phyloP scores from a whole-genome alignment of 2,113 vertebrate species.

The Pholis gunnellus region DNA sequence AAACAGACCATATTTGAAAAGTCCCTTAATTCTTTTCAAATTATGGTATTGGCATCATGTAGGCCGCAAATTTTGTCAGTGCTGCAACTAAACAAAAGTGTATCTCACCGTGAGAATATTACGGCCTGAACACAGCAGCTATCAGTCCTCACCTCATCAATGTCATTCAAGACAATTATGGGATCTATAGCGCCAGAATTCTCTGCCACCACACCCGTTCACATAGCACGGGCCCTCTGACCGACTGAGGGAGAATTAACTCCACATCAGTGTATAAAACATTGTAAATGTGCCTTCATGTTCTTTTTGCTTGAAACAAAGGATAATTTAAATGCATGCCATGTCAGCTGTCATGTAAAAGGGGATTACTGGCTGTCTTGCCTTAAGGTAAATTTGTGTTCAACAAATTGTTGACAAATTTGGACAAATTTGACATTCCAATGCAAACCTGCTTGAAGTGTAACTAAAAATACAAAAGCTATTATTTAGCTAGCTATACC shows the following conservation, averaged over 20 bases:
- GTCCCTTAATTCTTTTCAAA: conserved; percentile 42
- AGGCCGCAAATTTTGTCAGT: conserved; percentile 13
- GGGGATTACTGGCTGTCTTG: conserved; percentile 14
- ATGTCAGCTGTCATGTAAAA: not conserved
- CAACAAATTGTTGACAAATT: conserved; percentile 17
- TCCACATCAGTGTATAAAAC: conserved; percentile 23
- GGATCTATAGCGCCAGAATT: conserved; percentile 56
- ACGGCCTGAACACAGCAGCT: conserved; percentile 33
- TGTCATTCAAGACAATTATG: conserved; percentile 64
- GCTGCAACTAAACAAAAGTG: conserved; percentile 1
- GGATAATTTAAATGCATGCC: not conserved
- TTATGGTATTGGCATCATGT: conserved; percentile 13
- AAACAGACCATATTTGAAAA: conserved; percentile 41
- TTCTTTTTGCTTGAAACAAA: not conserved
- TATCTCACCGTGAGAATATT: conserved; percentile 50
- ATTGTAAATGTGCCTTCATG: not conserved
- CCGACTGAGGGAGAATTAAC: conserved; percentile 24
- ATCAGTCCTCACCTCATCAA: conserved; percentile 69
- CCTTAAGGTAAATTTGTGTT: conserved; percentile 7
- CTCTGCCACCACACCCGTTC: conserved; percentile 43
- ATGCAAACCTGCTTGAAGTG: not conserved
- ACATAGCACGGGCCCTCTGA: conserved; percentile 12
- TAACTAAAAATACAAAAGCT: not conserved
- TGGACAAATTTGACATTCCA: not conserved
- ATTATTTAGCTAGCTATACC: not conserved